phyloP scores from a whole-genome alignment of 2,113 vertebrate genomes.

The Pelusios castaneus region DNA sequence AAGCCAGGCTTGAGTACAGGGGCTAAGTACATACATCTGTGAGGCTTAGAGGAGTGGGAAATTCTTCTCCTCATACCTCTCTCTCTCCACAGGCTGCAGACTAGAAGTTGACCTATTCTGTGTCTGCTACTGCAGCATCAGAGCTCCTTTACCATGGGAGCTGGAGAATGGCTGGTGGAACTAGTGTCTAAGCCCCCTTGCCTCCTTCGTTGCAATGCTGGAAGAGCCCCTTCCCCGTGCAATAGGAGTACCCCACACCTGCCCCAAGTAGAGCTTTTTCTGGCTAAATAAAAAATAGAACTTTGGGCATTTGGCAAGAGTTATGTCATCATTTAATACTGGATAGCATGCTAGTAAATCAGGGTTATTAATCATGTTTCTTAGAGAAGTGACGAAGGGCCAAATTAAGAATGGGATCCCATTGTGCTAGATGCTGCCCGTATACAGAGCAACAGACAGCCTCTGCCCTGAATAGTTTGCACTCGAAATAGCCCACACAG shows the following conservation, averaged over 20 bases:
- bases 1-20: accelerated
- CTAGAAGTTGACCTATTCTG: background rate
- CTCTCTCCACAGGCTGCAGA: background rate
- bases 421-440: background rate
- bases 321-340: background rate
- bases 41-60: background rate
- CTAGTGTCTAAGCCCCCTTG: background rate
- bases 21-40: background rate
- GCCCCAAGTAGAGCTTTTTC: background rate
- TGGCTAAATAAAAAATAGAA: background rate
- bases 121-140: background rate
- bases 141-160: background rate
- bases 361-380: background rate
- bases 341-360: background rate
- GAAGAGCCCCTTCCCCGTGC: background rate
- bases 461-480: background rate
- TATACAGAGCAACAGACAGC: background rate
- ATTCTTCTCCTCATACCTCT: background rate
- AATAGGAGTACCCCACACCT: background rate
- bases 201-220: background rate
- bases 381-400: background rate
- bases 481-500: background rate
- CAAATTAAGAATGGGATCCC: background rate
- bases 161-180: background rate
- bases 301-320: background rate